Conservation (phyloP, 2,888 invertebrate genomes). For the Trachelus tabidus region DNA sequence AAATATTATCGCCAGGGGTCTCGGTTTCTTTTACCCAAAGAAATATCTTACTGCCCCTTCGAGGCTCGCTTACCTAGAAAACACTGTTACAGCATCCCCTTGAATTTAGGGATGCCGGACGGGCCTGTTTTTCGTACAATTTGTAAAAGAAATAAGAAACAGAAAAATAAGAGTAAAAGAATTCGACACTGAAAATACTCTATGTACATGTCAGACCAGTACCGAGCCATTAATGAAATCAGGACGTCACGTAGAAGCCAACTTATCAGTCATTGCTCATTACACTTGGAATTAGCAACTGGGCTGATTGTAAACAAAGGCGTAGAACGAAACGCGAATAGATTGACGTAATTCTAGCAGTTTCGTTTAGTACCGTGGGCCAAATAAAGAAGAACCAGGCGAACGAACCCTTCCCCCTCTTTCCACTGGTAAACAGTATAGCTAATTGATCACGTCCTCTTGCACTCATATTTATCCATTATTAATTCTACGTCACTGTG, state of each 20-base stretch:
- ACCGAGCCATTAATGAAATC: background rate
- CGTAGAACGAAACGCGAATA: background rate
- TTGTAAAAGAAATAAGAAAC: background rate
- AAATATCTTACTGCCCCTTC: background rate
- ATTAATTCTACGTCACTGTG: conserved; percentile 14
- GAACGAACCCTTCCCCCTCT: background rate
- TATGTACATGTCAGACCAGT: background rate
- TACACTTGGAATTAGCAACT: background rate
- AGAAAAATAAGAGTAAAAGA: background rate
- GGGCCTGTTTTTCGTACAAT: background rate
- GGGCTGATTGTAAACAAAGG: background rate
- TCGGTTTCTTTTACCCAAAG: background rate
- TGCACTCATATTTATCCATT: conserved; percentile 24
- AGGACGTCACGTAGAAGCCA: background rate
- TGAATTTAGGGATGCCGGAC: background rate
- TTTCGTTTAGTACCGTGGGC: background rate
- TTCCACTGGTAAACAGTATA: background rate
- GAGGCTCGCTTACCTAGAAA: background rate
- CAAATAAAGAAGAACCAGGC: conserved; percentile 2
- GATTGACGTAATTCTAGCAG: background rate
- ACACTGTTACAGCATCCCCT: background rate
- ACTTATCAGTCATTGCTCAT: background rate
- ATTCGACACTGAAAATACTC: background rate
- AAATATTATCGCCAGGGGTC: conserved; percentile 4
- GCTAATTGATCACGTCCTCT: conserved; percentile 20